Evolutionary conservation across 2,888 invertebrate species (phyloP), one percentile per base, ranked within the genome.

Genomic region (Taphrorychus bicolor): DNA sequence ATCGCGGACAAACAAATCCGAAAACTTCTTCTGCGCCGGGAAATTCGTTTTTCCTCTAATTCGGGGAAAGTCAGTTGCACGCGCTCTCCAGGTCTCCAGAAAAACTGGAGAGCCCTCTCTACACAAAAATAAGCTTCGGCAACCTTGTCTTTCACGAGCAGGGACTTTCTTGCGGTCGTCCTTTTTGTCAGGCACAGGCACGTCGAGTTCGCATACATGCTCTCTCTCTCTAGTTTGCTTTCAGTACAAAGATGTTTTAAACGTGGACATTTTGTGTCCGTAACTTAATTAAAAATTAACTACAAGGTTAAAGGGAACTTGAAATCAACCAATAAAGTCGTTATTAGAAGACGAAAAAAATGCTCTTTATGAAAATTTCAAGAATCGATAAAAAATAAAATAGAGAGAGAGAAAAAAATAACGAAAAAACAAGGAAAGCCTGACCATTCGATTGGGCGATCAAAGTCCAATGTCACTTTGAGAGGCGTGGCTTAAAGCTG

Each of bases 31-130:
- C 14, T 45, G 14, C 14, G 17, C 45, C 16, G 7, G 56, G 48
- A 59, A 65, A 65, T 65, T 59, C 59, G 66, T 66, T 66, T 66
- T 66, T 66, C 66, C 48, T n/a, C n/a, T 66, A 61, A 66, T 57
- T 66, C 66, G 49, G 61, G 59, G 17, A 61, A 60, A 68, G 68
- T 68, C 68, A 68, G 63, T 62, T 63, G 59, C 68, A 68, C 54
- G 68, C 68, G 52, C 58, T 63, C 66, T 61, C 52, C 61, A 66
- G 66, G 66, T 66, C 59, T 19, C 14, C 52, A 61, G 68, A 68
- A 68, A 68, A 68, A 68, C 40, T 68, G 54, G 52, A 63, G 68
- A 45, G 59, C 56, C 54, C 68, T 58, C 52, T 59, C 17, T 14
- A 7, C 17, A 32, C 52, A 62, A 62, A 53, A 67, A 57, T 66